Conservation (phyloP, 2,797 vertebrate genomes). For the Acipenser transmontanus region DNA sequence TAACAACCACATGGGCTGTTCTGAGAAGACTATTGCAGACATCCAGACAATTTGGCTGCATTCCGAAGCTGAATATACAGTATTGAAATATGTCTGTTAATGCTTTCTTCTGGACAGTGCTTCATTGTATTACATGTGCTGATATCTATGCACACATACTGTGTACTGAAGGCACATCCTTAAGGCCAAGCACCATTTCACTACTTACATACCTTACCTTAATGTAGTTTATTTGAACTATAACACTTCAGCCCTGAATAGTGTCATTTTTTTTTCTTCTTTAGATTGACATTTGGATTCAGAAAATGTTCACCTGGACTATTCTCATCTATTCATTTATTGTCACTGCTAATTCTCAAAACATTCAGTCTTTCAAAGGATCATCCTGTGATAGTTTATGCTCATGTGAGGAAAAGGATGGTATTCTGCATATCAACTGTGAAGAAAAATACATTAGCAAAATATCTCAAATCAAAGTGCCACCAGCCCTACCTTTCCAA, state of each 20-base stretch:
- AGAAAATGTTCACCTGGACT: conserved; percentile 79
- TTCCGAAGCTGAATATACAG: too few species aligned
- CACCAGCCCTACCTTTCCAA: conserved; percentile 80
- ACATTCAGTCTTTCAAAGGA: conserved; percentile 57
- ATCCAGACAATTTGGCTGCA: too few species aligned
- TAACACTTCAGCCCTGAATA: not conserved
- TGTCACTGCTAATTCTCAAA: conserved; percentile 53
- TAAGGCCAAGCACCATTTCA: too few species aligned
- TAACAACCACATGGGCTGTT: too few species aligned
- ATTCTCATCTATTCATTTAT: conserved; percentile 65
- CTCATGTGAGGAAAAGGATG: conserved; percentile 85
- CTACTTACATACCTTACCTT: too few species aligned
- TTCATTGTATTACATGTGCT: too few species aligned
- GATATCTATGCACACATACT: too few species aligned
- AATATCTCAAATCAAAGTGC: conserved; percentile 82
- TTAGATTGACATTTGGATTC: conserved; percentile 44
- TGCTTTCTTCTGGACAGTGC: too few species aligned
- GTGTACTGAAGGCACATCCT: too few species aligned
- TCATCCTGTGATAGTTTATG: conserved; percentile 80
- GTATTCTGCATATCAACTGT: conserved; percentile 80
- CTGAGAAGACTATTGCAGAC: too few species aligned
- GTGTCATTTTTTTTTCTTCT: conserved; percentile 24
- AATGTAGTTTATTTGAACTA: too few species aligned
- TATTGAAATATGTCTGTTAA: too few species aligned
- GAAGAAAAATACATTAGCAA: conserved; percentile 82